Evolutionary conservation across 2,888 invertebrate genomes (phyloP).

Genomic region (Baccha elongata): DNA sequence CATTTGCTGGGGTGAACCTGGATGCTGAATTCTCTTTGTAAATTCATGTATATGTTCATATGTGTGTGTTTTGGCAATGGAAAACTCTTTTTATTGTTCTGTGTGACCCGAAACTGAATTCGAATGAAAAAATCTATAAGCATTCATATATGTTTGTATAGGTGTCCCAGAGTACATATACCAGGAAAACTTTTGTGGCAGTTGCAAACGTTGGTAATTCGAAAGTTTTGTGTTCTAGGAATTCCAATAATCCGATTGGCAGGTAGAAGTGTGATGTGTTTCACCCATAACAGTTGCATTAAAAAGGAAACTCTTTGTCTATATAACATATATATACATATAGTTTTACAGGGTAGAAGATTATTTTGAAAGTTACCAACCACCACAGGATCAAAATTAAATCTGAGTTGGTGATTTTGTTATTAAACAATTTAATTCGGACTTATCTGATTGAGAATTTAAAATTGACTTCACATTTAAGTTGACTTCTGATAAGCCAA

Average conservation of each 20-base stretch:
- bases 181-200: slow-evolving; percentile 47
- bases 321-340: background rate
- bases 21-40: slow-evolving; percentile 4
- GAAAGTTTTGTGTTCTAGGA: slow-evolving; percentile 53
- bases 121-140: background rate
- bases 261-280: slow-evolving; percentile 58
- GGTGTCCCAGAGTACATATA: background rate
- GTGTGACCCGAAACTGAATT: background rate
- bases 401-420: background rate
- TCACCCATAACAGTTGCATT: slow-evolving; percentile 29
- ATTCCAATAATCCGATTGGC: slow-evolving; percentile 69
- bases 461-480: too few species aligned
- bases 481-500: too few species aligned
- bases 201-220: slow-evolving; percentile 55
- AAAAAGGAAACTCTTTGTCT: slow-evolving; percentile 34
- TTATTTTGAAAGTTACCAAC: slow-evolving; percentile 5
- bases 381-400: background rate
- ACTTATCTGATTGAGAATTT: too few species aligned
- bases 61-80: slow-evolving; percentile 23
- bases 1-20: slow-evolving; percentile 22
- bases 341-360: background rate
- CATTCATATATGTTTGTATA: background rate
- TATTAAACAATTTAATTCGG: background rate
- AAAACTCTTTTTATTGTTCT: slow-evolving; percentile 22
- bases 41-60: background rate